Evolutionary conservation across 2,113 vertebrate genomes (phyloP), one percentile per base, ranked within the genome.

Genomic region (Corvus hawaiiensis): DNA sequence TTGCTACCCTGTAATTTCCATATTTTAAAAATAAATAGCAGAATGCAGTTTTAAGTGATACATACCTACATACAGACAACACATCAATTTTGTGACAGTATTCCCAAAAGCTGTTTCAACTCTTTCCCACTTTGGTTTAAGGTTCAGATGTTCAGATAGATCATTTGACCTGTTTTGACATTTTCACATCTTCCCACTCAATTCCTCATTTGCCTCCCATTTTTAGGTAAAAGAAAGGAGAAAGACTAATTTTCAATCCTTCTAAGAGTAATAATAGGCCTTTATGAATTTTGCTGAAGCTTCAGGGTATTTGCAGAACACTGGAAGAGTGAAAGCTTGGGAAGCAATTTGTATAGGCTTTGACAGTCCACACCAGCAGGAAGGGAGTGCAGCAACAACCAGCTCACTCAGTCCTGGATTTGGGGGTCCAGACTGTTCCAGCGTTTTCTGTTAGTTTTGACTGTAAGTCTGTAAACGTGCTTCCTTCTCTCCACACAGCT

Each of bases 171-270:
- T 5, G 3, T 66, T 66, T 18, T 87, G 64, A 94, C 64, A 71
- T 87, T 77, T 87, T 68, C 84, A 81, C 2, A 4, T 87, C 76
- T 93, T 94, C 89, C 89, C 69, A 92, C 76, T 92, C 20, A 9
- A 61, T 82, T 86, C 51, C 73, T 89, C 4, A 1, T 81, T 82
- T 89, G 52, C 64, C 48, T 87, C 52, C 84, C 54, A 75, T 64
- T 94, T 92, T 94, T 56, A 90, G 72, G 63, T 80, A 74, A 88
- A 89, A 90, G 72, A 88, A 87, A 94, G 68, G 41, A 94, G 67
- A 88, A 86, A 81, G 80, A 78, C 39, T 80, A 55, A 64, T 94
- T 90, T 90, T 77, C 67, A 87, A 44, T 58, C 76, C 33, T 68
- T 87, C 55, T 30, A 82, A 61, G 41, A 81, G 54, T 75, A 89